Evolutionary conservation across 1,140 invertebrate species (phyloP).

Genomic region (Magallana angulata): DNA sequence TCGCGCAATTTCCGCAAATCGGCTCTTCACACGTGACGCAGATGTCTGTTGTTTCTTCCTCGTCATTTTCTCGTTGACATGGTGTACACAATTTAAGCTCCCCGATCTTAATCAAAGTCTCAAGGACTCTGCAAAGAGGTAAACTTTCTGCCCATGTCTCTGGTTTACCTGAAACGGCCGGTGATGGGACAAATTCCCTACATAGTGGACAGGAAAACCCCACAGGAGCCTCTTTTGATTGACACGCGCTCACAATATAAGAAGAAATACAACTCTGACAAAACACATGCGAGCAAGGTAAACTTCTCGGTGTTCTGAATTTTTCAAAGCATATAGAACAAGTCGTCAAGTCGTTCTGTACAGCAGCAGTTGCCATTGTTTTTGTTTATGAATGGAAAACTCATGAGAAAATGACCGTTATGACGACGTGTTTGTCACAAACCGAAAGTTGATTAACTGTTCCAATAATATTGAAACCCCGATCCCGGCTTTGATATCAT

Average conservation of each 20-base stretch:
- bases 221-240: background rate
- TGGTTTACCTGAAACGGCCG: background rate
- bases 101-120: too few species aligned
- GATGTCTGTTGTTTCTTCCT: background rate
- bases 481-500: too few species aligned
- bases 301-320: background rate
- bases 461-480: too few species aligned
- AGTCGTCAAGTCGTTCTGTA: background rate
- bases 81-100: background rate
- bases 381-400: too few species aligned
- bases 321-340: background rate
- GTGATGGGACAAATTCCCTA: background rate
- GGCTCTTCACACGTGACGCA: background rate
- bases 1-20: background rate
- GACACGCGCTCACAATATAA: background rate
- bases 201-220: background rate
- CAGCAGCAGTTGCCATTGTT: too few species aligned
- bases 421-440: too few species aligned
- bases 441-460: too few species aligned
- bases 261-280: background rate
- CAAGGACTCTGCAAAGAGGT: too few species aligned
- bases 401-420: too few species aligned
- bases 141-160: background rate
- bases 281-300: constrained; percentile 2
- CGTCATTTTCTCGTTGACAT: background rate